Percentiles rank a stretch among this genome's conserved stretches.
These are phyloP conservation scores for Trigoniulus corallinus DNA, from an alignment of 1,140 invertebrate species.

Conservation along the genomic window DNA sequence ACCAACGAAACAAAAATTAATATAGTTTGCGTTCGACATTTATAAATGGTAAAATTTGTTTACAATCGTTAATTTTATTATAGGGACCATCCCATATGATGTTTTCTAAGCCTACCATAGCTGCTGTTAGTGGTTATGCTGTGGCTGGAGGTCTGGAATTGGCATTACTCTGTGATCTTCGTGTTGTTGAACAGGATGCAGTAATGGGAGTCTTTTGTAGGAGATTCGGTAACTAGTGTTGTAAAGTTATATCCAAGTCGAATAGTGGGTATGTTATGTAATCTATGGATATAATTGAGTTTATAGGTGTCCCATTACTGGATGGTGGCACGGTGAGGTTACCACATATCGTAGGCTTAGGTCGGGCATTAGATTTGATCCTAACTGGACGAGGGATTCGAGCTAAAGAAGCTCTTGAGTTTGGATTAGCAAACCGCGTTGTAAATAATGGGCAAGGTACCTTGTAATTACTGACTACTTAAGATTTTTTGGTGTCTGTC, in stretches of 20 bases:
- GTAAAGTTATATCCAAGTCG: no score
- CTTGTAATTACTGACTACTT: no score
- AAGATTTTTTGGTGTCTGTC: no score
- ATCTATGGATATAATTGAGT: no score
- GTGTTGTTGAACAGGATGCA: conserved; percentile 67
- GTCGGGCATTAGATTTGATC: conserved; percentile 69
- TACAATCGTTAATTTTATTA: no score
- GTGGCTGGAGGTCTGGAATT: conserved; percentile 78
- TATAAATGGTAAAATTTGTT: no score
- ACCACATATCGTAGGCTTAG: conserved; percentile 59
- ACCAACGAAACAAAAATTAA: no score
- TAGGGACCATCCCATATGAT: conserved; percentile 43
- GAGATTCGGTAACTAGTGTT: no score
- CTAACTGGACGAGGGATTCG: conserved; percentile 58
- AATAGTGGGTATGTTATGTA: no score
- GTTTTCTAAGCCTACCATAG: conserved; percentile 65
- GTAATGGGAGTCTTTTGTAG: conserved; percentile 64
- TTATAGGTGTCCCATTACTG: conserved; percentile 67
- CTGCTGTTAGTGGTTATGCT: conserved; percentile 68
- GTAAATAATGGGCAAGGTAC: conserved; percentile 59
- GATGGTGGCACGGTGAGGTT: conserved; percentile 62
- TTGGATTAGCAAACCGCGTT: conserved; percentile 58
- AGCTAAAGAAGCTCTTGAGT: conserved; percentile 57
- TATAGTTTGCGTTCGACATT: no score
- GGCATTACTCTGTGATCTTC: conserved; percentile 73